Conservation (phyloP, 1,140 invertebrate species). For the Drosophila melanica region DNA sequence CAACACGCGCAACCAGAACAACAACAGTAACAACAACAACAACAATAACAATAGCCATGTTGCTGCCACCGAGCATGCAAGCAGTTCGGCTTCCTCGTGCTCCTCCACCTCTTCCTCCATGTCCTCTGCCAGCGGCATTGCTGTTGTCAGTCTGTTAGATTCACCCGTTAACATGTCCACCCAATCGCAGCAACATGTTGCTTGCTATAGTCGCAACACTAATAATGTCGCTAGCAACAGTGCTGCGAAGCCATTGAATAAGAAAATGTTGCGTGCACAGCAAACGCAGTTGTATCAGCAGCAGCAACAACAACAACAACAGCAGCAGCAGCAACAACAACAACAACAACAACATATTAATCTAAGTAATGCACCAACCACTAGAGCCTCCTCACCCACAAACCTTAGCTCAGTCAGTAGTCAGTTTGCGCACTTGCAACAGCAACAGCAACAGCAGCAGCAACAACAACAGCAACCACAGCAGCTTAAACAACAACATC, state of each 20-base stretch:
- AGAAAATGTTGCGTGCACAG: slow-evolving; percentile 81
- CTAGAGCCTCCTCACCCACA: slow-evolving; percentile 50
- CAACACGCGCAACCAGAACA: slow-evolving; percentile 42
- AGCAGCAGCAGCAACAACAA: slow-evolving; percentile 53
- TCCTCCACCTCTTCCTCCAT: slow-evolving; percentile 57
- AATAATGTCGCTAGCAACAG: slow-evolving; percentile 14
- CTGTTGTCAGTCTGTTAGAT: slow-evolving; percentile 55
- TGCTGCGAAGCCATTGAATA: slow-evolving; percentile 71
- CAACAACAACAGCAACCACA: slow-evolving; percentile 53
- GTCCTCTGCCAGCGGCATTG: slow-evolving; percentile 49
- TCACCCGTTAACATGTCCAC: slow-evolving; percentile 75
- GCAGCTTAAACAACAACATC: slow-evolving; percentile 50
- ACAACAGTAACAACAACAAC: slow-evolving; percentile 29
- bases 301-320: slow-evolving; percentile 58
- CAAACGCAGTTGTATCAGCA: slow-evolving; percentile 75
- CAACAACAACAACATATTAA: slow-evolving; percentile 46
- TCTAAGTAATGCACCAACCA: slow-evolving; percentile 36
- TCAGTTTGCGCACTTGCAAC: slow-evolving; percentile 55
- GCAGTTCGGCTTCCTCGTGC: slow-evolving; percentile 55
- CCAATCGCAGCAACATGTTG: slow-evolving; percentile 36
- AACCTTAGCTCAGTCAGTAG: slow-evolving; percentile 54
- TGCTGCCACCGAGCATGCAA: slow-evolving; percentile 43
- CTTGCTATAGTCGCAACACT: slow-evolving; percentile 19
- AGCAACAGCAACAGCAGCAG: slow-evolving; percentile 44
- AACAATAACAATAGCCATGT: slow-evolving; percentile 11